phyloP scores from a whole-genome alignment of 2,888 invertebrate species.

The Hemicrepidius hirtus region DNA sequence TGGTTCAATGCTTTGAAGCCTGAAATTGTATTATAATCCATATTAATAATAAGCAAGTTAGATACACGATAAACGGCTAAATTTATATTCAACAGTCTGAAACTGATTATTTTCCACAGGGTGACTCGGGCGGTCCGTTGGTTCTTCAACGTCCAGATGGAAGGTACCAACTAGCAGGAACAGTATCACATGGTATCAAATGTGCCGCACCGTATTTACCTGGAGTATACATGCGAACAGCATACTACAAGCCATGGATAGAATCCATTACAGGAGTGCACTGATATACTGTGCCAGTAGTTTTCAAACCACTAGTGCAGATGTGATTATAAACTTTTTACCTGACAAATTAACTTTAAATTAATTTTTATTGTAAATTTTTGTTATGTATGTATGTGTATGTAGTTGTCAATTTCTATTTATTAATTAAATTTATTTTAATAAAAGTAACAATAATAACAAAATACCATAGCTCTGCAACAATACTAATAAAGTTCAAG shows the following conservation, averaged over 20 bases:
- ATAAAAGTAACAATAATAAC: not conserved
- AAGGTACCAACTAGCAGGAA: constrained; percentile 91
- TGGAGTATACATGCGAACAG: constrained; percentile 95
- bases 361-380: constrained; percentile 50
- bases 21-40: no score
- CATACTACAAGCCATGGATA: constrained; percentile 94
- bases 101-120: constrained; percentile 73
- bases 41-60: no score
- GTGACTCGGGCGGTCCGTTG: constrained; percentile 94
- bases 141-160: constrained; percentile 89
- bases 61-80: no score
- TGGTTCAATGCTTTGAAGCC: no score
- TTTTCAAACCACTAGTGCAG: constrained; percentile 45
- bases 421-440: constrained; percentile 42
- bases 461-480: not conserved
- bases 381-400: constrained; percentile 51
- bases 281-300: constrained; percentile 63
- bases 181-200: constrained; percentile 96
- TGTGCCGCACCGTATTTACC: constrained; percentile 94
- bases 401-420: constrained; percentile 50
- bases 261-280: constrained; percentile 88
- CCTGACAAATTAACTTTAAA: constrained; percentile 55
- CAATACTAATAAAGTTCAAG: no score
- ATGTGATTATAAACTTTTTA: constrained; percentile 63
- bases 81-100: no score